Evolutionary conservation across 1,140 invertebrate genomes (phyloP).

Genomic region (Bombyx mandarina): DNA sequence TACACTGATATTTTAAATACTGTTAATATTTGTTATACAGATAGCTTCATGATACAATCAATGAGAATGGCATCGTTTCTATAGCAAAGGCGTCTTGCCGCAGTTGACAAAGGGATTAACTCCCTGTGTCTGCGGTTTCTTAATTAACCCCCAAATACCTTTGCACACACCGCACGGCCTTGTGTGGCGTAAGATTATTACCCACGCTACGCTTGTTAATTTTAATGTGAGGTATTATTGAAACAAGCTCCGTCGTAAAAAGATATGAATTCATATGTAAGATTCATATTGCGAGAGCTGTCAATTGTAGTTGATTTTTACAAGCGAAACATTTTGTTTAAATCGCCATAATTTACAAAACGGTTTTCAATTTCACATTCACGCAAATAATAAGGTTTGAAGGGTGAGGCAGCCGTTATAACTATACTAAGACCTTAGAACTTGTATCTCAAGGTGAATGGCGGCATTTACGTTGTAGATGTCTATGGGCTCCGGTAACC

Average conservation of each 20-base stretch:
- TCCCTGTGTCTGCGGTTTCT: conserved; percentile 52
- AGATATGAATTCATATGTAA: neutral
- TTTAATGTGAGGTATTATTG: conserved; percentile 55
- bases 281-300: neutral
- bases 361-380: no score
- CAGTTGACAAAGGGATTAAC: conserved; percentile 57
- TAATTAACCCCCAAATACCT: conserved; percentile 67
- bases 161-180: conserved; percentile 30
- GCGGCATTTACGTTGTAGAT: no score
- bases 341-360: no score
- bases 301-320: neutral
- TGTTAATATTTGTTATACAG: no score
- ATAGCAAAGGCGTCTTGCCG: conserved; percentile 27
- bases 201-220: conserved; percentile 51
- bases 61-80: conserved; percentile 1
- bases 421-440: no score
- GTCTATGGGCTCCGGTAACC: no score
- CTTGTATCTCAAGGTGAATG: no score
- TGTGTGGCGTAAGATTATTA: conserved; percentile 54
- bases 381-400: no score
- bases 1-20: no score
- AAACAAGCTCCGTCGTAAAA: conserved; percentile 29
- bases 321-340: no score
- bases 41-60: no score
- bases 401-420: no score